Evolutionary conservation across 2,888 invertebrate species (phyloP).

Genomic region (Podotricha telesiphe): DNA sequence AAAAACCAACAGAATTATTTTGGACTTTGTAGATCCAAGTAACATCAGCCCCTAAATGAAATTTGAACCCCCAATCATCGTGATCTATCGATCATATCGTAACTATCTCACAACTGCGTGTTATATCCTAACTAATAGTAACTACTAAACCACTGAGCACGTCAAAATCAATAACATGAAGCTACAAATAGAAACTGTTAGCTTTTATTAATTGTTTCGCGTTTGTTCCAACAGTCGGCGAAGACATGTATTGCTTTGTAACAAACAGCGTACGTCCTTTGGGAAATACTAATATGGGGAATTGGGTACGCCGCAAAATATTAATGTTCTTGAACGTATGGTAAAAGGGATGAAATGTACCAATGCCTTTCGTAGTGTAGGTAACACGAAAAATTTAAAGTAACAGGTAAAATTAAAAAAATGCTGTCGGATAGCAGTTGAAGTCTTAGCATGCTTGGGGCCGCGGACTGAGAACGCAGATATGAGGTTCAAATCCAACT

Average conservation of each 20-base stretch:
- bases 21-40: too few relatives aligned
- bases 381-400: not conserved
- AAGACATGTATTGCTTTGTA: slow-evolving; percentile 42
- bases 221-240: slow-evolving; percentile 23
- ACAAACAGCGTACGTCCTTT: slow-evolving; percentile 43
- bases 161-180: slow-evolving; percentile 17
- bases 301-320: not conserved
- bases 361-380: not conserved
- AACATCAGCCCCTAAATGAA: too few relatives aligned
- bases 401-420: not conserved
- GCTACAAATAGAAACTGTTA: slow-evolving; percentile 18
- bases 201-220: slow-evolving; percentile 22
- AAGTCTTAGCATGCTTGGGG: too few relatives aligned
- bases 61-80: too few relatives aligned
- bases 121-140: too few relatives aligned
- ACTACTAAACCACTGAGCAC: not conserved
- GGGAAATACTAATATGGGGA: slow-evolving; percentile 17
- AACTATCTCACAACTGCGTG: too few relatives aligned
- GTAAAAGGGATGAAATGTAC: not conserved
- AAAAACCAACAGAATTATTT: too few relatives aligned
- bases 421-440: too few relatives aligned
- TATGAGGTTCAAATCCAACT: too few relatives aligned
- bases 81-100: too few relatives aligned
- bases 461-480: too few relatives aligned
- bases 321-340: slow-evolving; percentile 8